Percentiles rank a stretch among this genome's conserved stretches.
Evolutionary conservation across 1,140 invertebrate species (phyloP).

Genomic region (Drosophila mojavensis): DNA sequence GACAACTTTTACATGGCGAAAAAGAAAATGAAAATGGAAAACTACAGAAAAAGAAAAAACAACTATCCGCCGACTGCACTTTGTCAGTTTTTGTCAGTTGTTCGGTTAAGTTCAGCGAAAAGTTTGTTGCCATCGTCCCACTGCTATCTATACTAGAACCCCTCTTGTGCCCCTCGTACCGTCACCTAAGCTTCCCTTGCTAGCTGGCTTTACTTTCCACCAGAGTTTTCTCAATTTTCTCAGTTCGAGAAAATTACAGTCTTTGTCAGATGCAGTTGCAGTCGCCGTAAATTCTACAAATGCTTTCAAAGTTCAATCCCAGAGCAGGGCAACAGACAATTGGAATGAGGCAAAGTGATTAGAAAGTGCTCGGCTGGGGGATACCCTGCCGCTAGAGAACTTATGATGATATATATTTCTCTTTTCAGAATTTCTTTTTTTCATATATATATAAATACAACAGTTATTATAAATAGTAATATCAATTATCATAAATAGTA

Average conservation of each 20-base stretch:
- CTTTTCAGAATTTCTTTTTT: no score
- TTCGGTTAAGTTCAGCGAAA: constrained; percentile 55
- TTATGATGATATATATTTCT: not conserved
- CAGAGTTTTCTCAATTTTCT: constrained; percentile 36
- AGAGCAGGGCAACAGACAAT: constrained; percentile 31
- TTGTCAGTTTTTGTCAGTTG: constrained; percentile 73
- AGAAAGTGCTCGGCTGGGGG: not conserved
- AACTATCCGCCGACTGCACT: constrained; percentile 58
- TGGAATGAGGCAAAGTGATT: not conserved
- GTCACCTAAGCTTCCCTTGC: constrained; percentile 2
- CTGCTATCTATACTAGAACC: not conserved
- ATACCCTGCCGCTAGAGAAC: constrained; percentile 4
- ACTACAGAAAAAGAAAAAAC: constrained; percentile 20
- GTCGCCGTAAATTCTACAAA: constrained; percentile 49
- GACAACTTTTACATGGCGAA: constrained; percentile 2
- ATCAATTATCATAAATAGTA: no score
- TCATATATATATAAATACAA: no score
- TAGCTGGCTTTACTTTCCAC: constrained; percentile 17
- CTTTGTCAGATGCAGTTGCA: constrained; percentile 68
- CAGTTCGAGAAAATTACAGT: constrained; percentile 61
- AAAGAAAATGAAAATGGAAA: constrained; percentile 10
- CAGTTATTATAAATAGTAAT: no score
- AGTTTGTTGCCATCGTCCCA: constrained; percentile 39
- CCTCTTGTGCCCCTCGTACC: not conserved
- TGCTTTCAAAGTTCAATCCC: constrained; percentile 59